These are phyloP conservation scores for Hermaeophaga mercurialis DNA, from an alignment of 2,888 invertebrate species.

Conservation along the genomic window DNA sequence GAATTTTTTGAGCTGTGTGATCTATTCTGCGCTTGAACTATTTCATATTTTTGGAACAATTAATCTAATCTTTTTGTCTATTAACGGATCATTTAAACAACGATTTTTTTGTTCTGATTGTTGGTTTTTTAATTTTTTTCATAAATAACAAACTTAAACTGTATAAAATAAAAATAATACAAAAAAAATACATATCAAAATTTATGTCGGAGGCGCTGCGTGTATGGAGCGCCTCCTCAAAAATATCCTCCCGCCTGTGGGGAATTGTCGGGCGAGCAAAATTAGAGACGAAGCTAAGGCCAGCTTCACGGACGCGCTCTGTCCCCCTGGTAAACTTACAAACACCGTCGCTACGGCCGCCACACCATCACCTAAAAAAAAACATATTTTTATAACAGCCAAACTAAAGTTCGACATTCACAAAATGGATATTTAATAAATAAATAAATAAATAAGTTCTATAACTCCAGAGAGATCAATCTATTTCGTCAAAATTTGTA, in stretches of 20 bases:
- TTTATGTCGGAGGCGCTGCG: conserved; percentile 57
- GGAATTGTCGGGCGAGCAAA: conserved; percentile 67
- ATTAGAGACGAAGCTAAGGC: conserved; percentile 83
- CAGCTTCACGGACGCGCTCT: conserved; percentile 76
- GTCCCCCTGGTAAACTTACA: conserved; percentile 86
- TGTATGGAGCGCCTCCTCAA: conserved; percentile 65
- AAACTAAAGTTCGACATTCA: not conserved
- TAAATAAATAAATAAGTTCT: too few species aligned
- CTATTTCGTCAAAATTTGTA: too few species aligned
- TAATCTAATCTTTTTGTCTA: too few species aligned
- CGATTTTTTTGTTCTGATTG: too few species aligned
- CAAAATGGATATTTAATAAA: too few species aligned
- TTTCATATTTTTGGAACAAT: too few species aligned
- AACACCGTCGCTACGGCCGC: conserved; percentile 93
- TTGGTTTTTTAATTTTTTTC: conserved; percentile 28
- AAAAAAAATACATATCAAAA: conserved; percentile 21
- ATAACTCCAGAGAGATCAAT: too few species aligned
- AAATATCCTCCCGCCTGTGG: conserved; percentile 63
- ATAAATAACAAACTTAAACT: conserved; percentile 38
- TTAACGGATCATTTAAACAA: too few species aligned
- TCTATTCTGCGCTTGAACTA: too few species aligned
- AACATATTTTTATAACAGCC: not conserved
- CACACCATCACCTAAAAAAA: conserved; percentile 70
- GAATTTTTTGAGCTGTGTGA: too few species aligned
- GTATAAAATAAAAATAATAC: conserved; percentile 30